Conservation (phyloP, 2,888 invertebrate genomes). For the Malacosoma neustria region DNA sequence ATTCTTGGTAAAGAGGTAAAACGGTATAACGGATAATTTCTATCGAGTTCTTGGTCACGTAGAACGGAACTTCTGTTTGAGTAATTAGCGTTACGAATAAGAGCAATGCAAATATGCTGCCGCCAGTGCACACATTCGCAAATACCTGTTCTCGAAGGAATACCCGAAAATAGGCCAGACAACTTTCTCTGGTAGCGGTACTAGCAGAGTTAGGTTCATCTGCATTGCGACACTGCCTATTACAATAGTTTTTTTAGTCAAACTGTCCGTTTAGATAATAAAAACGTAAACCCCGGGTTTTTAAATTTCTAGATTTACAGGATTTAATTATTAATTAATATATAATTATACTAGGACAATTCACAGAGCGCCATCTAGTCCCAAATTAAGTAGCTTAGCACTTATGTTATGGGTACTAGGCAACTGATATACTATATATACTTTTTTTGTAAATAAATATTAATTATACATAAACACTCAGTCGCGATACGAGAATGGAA, state of each 20-base stretch:
- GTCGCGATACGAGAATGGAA: no score
- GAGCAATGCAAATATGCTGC: slow-evolving; percentile 10
- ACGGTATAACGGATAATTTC: background rate
- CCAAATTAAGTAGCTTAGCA: no score
- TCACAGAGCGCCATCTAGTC: no score
- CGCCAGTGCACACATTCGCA: slow-evolving; percentile 5
- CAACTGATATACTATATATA: no score
- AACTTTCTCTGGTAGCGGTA: slow-evolving; percentile 36
- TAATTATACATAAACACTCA: no score
- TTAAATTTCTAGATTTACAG: no score
- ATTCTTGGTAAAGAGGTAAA: background rate
- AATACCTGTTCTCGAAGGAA: slow-evolving; percentile 13
- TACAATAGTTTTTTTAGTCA: background rate
- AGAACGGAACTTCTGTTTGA: background rate
- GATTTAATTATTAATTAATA: no score
- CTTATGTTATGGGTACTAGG: no score
- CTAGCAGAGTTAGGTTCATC: slow-evolving; percentile 36
- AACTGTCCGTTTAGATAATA: background rate
- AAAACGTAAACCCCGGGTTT: background rate
- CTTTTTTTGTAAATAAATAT: no score
- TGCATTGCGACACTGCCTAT: slow-evolving; percentile 47
- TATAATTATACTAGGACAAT: no score
- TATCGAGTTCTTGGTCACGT: background rate
- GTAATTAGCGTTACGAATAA: slow-evolving; percentile 8
- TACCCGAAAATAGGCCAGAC: slow-evolving; percentile 30